Base-by-base conservation (phyloP, 92 coral and sea anemone species). In the Epizoanthus fatuus region DNA sequence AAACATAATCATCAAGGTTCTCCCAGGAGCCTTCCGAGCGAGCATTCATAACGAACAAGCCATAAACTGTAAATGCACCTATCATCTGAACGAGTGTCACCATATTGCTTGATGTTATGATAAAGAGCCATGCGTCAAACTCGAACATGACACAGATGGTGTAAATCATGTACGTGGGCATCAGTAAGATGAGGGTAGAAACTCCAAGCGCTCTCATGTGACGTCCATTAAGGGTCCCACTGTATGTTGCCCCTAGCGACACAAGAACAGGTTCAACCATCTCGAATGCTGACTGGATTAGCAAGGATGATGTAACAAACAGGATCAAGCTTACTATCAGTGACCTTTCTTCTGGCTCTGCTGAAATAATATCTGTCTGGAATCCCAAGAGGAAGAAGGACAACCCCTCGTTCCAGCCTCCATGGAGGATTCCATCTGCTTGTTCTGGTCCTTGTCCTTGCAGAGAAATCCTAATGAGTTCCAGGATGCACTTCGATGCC, bases 1-100 rank as follows among this genome's bases (percentile, higher is more conserved):
- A 97, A 12, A 97, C 94, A 82, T 92, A 93, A 77, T 97, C 99
- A 90, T 97, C 99, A 66, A 97, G 69, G 45, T 95, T 93, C 83
- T 89, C 93, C 85, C 95, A 87, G 32, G 88, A 92, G 69, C 81
- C 84, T 56, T 83, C 74, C 3, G 90, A 80, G 63, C 91, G 95
- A 0, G 92, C 90, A 85, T 97, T 95, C 25, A 91, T 87, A 4
- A 97, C 79, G 72, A 97, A 97, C 80, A 95, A 83, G 49, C 87
- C 90, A 81, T 93, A 97, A 16, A 93, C 79, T 38, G 96, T 83
- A 22, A 95, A 86, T 11, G 95, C 92, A 7, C 97, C 93, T 86
- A 92, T 65, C 17, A 92, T 83, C 75, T 95, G 96, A 47, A 97
- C 98, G 44, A 95, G 76, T 3, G 97, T 95, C 52, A 95, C 99